A percentile compares a stretch with the other conserved stretches of the same genome.
These are phyloP conservation scores for Eulithis prunata DNA, from an alignment of 2,888 invertebrate species.

Conservation along the genomic window DNA sequence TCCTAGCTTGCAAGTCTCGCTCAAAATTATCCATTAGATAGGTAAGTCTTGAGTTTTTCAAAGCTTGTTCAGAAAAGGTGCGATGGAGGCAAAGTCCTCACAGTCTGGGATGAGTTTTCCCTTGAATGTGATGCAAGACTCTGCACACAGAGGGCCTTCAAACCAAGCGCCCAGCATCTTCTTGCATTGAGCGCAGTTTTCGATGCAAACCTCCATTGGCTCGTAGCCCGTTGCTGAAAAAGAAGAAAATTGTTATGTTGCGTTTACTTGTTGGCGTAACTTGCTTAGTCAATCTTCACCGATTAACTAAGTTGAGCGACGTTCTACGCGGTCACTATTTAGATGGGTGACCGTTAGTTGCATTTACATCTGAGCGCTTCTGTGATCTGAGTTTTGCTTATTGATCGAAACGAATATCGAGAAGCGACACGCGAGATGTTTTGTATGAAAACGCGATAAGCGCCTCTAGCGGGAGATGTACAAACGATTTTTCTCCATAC, in stretches of 20 bases:
- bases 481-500: no score
- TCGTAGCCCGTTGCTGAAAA: constrained; percentile 79
- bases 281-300: no score
- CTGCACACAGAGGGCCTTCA: constrained; percentile 93
- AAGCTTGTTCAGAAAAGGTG: constrained; percentile 88
- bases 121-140: constrained; percentile 92
- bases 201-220: constrained; percentile 88
- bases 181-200: constrained; percentile 95
- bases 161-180: constrained; percentile 95
- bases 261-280: no score
- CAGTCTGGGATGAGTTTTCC: constrained; percentile 94
- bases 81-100: constrained; percentile 91
- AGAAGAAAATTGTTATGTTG: background rate
- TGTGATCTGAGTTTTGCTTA: no score
- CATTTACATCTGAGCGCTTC: no score
- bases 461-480: no score
- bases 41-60: constrained; percentile 36
- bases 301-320: no score
- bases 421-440: no score
- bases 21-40: background rate
- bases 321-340: no score
- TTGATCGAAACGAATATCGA: no score
- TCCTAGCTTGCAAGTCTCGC: constrained; percentile 1
- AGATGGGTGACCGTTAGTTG: no score
- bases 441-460: no score